Evolutionary conservation across 2,888 invertebrate genomes (phyloP).

Genomic region (Tipula helvola): DNA sequence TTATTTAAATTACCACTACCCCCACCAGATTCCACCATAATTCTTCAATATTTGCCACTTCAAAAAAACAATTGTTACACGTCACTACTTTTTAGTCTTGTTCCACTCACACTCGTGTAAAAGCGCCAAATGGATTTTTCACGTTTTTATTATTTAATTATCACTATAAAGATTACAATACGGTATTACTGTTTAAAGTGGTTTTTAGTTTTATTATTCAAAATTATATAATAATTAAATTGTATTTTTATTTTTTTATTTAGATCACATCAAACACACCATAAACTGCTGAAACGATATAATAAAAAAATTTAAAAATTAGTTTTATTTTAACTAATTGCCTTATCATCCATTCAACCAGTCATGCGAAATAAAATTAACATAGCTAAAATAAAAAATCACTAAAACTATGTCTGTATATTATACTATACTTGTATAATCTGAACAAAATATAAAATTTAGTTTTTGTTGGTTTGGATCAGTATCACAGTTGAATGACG

Average conservation of each 20-base stretch:
- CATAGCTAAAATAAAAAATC: neutral
- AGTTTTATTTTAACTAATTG: neutral
- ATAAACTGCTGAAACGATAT: neutral
- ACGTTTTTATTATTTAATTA: neutral
- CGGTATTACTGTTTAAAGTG: neutral
- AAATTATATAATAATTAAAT: neutral
- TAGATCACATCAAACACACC: neutral
- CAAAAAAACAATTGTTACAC: neutral
- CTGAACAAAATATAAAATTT: neutral
- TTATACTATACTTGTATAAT: neutral
- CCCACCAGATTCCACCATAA: slow-evolving; percentile 35
- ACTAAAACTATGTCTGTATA: neutral
- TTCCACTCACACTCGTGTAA: neutral
- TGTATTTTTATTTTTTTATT: neutral
- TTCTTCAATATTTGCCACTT: slow-evolving; percentile 6
- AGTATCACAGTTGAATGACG: neutral
- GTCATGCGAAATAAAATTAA: neutral
- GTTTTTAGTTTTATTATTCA: neutral
- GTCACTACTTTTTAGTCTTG: neutral
- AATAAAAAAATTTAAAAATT: neutral
- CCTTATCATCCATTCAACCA: neutral
- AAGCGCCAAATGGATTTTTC: neutral
- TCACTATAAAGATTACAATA: neutral
- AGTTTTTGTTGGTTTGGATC: neutral
- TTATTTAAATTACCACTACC: slow-evolving; percentile 8